Base-by-base conservation (phyloP, 53 echinoderm and acorn worm genomes). In the Patiria pectinifera region DNA sequence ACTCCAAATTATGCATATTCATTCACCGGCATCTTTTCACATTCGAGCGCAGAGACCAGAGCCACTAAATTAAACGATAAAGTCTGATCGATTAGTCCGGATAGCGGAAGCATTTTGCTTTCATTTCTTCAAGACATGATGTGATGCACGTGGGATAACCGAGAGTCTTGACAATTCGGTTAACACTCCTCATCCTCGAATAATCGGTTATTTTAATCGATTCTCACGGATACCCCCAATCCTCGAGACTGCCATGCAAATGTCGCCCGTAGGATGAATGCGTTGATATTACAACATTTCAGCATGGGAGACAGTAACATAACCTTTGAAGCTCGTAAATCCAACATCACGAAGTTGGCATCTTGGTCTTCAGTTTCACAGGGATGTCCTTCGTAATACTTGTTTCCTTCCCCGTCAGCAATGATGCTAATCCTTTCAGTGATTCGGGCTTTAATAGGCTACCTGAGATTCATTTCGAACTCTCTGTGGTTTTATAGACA, bases 271-370 rank as follows among this genome's bases (percentile, higher is more conserved):
- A 47, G 80, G 18, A 11, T 7, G 80, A 79, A 46, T 45, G 80
- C 80, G 46, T 15, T 47, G 19, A 45, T 13, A 46, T 44, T 3
- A 45, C 46, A 18, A 2, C 45, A 47, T 79, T 47, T 46, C 24
- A 45, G 3, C 15, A 4, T 10, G 48, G 22, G 47, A 58, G 79
- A 25, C 79, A 22, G 79, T 19, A 46, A 85, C 69, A 35, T 18
- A 2, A 9, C 71, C 14, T 45, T 12, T 75, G 74, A 14, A 58
- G 14, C 19, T 74, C 53, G 6, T 86, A 86, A 86, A 86, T 72
- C 86, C 86, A 48, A 75, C 86, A 8, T 86, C 75, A 86, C 86
- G 75, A 58, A 15, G 14, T 23, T 72, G 6, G 75, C 23, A 86
- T 86, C 49, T 53, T 72, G 11, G 47, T 70, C 71, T 71, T 70